phyloP scores from a whole-genome alignment of 2,888 invertebrate species.

The Nephrocerus scutellatus region DNA sequence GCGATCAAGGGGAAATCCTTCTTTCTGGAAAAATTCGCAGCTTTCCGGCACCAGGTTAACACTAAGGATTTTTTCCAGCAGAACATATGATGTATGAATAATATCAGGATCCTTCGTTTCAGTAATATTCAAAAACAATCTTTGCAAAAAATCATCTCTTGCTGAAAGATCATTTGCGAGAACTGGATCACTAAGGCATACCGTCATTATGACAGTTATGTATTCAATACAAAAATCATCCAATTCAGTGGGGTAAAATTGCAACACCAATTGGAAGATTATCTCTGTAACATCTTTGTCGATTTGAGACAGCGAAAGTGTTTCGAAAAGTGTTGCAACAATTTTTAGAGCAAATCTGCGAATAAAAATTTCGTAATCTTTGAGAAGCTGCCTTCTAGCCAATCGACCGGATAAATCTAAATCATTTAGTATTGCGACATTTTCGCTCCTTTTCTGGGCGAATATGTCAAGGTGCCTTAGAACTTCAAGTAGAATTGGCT shows the following conservation, averaged over 20 bases:
- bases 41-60: no score
- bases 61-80: no score
- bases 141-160: no score
- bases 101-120: no score
- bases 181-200: slow-evolving; percentile 34
- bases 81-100: no score
- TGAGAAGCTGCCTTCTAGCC: slow-evolving; percentile 28
- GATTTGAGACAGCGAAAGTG: slow-evolving; percentile 27
- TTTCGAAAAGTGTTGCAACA: slow-evolving; percentile 29
- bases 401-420: slow-evolving; percentile 28
- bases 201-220: slow-evolving; percentile 32
- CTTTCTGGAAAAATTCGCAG: no score
- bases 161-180: no score
- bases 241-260: slow-evolving; percentile 27
- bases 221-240: slow-evolving; percentile 38
- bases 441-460: slow-evolving; percentile 28
- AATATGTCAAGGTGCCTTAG: slow-evolving; percentile 34
- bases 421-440: slow-evolving; percentile 27
- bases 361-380: slow-evolving; percentile 23
- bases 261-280: slow-evolving; percentile 24
- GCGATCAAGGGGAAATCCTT: slow-evolving; percentile 33
- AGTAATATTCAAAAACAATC: no score
- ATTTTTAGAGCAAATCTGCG: slow-evolving; percentile 31
- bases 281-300: slow-evolving; percentile 20
- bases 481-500: slow-evolving; percentile 27